These are phyloP conservation scores for Meteorus sp. DNA, from an alignment of 1,140 invertebrate species.

Conservation along the genomic window DNA sequence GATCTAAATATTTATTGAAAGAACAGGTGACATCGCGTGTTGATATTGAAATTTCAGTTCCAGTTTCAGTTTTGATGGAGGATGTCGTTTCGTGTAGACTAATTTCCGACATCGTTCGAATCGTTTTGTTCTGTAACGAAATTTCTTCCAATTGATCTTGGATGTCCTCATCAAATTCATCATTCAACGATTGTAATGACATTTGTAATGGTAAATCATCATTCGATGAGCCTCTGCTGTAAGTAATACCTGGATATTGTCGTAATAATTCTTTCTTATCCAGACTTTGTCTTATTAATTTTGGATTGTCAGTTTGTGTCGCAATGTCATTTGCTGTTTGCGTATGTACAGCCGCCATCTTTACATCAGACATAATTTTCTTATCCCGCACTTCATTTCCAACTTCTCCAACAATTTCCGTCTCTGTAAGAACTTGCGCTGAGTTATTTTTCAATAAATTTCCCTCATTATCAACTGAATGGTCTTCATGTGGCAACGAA, in stretches of 20 bases:
- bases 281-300: constrained; percentile 31
- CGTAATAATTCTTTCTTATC: constrained; percentile 35
- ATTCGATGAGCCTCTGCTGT: constrained; percentile 30
- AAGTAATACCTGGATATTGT: constrained; percentile 35
- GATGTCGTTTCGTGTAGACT: constrained; percentile 58
- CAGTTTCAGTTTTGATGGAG: constrained; percentile 57
- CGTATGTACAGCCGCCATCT: constrained; percentile 54
- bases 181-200: constrained; percentile 45
- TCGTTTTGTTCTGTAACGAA: constrained; percentile 50
- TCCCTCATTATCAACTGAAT: not conserved
- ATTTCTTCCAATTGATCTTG: constrained; percentile 49
- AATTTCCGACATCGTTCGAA: constrained; percentile 56
- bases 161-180: constrained; percentile 48
- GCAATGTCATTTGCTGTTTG: constrained; percentile 57
- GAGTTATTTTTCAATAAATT: no score
- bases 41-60: constrained; percentile 57
- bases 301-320: constrained; percentile 50
- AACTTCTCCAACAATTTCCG: not conserved
- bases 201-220: constrained; percentile 38
- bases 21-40: constrained; percentile 55
- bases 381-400: not conserved
- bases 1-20: constrained; percentile 55
- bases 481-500: not conserved
- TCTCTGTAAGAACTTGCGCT: no score
- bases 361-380: constrained; percentile 32